Conservation (phyloP, 2,888 invertebrate species). For the Pyralis farinalis region DNA sequence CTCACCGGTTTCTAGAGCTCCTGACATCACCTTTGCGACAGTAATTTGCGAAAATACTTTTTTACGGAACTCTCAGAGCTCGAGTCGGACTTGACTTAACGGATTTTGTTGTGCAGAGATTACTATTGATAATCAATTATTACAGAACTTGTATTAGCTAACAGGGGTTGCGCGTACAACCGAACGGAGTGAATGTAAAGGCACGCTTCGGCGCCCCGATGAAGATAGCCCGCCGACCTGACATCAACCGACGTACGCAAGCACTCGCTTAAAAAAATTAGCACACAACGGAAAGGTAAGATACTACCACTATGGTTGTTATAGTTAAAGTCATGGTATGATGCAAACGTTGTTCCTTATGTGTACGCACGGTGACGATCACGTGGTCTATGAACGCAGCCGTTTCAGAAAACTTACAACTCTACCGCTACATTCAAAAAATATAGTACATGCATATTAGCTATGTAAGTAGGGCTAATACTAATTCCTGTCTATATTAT, state of each 20-base stretch:
- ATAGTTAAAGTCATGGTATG: conserved; percentile 14
- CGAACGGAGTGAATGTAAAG: conserved; percentile 71
- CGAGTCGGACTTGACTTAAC: no score
- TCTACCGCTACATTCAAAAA: no score
- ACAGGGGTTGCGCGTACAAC: conserved; percentile 47
- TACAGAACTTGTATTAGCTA: conserved; percentile 37
- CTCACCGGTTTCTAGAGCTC: no score
- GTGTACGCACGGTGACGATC: background rate
- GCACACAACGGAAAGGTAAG: conserved; percentile 72
- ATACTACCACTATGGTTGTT: conserved; percentile 28
- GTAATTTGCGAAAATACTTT: no score
- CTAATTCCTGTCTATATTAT: no score
- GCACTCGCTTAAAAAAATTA: conserved; percentile 63
- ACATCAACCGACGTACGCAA: conserved; percentile 35
- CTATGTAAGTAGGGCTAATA: no score
- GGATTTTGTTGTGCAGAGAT: no score
- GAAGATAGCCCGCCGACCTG: conserved; percentile 50
- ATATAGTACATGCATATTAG: no score
- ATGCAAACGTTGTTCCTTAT: conserved; percentile 7
- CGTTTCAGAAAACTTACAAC: no score
- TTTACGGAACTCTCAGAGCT: no score
- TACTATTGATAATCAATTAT: conserved; percentile 6
- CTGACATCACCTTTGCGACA: no score
- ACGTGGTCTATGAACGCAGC: background rate
- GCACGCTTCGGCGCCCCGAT: conserved; percentile 63